A percentile compares a stretch with the other conserved stretches of the same genome.
These are phyloP conservation scores for Emmelina monodactyla DNA, from an alignment of 2,888 invertebrate species.

Conservation along the genomic window DNA sequence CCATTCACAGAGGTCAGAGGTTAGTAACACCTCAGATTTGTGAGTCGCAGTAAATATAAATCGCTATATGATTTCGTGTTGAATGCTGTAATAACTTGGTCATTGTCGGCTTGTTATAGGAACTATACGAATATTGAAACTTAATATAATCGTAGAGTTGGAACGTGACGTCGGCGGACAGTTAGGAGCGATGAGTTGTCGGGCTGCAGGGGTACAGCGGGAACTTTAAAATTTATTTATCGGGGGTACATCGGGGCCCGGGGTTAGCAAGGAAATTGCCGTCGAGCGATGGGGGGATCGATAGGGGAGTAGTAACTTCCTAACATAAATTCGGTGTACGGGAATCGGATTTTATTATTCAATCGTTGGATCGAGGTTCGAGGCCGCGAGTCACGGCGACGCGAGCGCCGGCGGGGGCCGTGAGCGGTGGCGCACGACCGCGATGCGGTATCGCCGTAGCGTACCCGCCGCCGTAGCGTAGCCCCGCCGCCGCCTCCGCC, in stretches of 20 bases:
- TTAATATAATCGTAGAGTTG: constrained; percentile 32
- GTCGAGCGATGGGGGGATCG: constrained; percentile 35
- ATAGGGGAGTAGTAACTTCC: constrained; percentile 61
- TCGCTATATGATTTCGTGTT: constrained; percentile 16
- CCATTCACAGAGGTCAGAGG: constrained; percentile 17
- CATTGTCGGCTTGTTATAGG: constrained; percentile 15
- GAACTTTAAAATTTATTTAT: constrained; percentile 45
- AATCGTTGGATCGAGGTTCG: constrained; percentile 63
- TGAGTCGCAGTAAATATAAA: too few relatives aligned
- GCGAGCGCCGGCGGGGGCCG: constrained; percentile 61
- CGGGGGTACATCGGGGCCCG: constrained; percentile 38
- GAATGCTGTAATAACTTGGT: constrained; percentile 12
- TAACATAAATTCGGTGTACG: constrained; percentile 63
- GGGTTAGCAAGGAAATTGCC: constrained; percentile 37
- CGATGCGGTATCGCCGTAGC: constrained; percentile 49
- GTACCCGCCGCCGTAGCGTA: constrained; percentile 26
- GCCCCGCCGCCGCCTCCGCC: constrained; percentile 18
- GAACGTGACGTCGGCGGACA: constrained; percentile 38
- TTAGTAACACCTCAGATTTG: constrained; percentile 12
- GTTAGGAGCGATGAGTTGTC: constrained; percentile 31
- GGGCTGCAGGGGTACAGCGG: constrained; percentile 21
- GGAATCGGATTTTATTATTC: constrained; percentile 65
- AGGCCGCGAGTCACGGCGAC: constrained; percentile 63
- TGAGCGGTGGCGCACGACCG: constrained; percentile 61
- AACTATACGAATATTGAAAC: constrained; percentile 33